phyloP scores from a whole-genome alignment of 2,888 invertebrate species.

The Hypomecis atomaria region DNA sequence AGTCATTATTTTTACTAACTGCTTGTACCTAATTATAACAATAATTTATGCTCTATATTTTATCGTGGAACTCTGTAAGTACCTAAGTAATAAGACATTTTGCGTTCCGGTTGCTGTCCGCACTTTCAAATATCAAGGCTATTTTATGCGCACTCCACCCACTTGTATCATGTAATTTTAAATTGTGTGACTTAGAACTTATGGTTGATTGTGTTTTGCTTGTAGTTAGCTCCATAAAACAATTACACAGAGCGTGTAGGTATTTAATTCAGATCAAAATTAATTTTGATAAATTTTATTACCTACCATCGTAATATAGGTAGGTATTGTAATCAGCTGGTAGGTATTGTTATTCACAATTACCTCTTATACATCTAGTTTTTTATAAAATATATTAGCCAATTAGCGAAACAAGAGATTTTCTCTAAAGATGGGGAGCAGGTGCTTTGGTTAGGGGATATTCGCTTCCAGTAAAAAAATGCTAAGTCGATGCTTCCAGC shows the following conservation, averaged over 20 bases:
- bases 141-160: constrained; percentile 57
- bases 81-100: constrained; percentile 37
- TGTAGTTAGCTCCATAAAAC: background rate
- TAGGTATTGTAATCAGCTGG: too few species aligned
- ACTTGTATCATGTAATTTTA: constrained; percentile 20
- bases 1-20: too few species aligned
- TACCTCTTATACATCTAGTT: too few species aligned
- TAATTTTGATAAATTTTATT: constrained; percentile 35
- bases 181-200: background rate
- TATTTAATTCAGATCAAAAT: constrained; percentile 48
- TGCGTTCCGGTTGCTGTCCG: constrained; percentile 68
- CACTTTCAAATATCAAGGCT: constrained; percentile 77
- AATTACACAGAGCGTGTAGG: background rate
- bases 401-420: too few species aligned
- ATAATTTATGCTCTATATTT: constrained; percentile 40
- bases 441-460: too few species aligned
- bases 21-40: constrained; percentile 1
- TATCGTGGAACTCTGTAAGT: constrained; percentile 53
- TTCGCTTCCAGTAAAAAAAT: too few species aligned
- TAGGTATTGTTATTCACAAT: too few species aligned
- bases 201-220: background rate
- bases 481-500: too few species aligned
- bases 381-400: too few species aligned
- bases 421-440: too few species aligned
- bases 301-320: background rate